A percentile compares a stretch with the other conserved stretches of the same genome.
Conservation (phyloP, 2,113 vertebrate genomes). For the Todiramphus saurophagus region DNA sequence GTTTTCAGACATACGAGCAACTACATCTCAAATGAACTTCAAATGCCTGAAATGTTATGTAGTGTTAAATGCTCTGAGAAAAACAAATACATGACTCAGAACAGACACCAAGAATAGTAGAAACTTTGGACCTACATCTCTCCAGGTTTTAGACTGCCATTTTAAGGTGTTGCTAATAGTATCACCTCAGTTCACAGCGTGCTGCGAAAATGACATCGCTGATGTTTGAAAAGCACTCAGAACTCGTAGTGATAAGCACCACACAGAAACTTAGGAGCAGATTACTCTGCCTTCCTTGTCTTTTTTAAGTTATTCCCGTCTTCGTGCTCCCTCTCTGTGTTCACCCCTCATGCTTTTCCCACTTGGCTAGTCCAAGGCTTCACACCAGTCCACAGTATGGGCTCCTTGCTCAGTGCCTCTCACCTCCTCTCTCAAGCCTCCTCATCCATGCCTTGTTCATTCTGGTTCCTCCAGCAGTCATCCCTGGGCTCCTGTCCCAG, state of each 20-base stretch:
- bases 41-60: neutral
- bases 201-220: neutral
- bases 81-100: neutral
- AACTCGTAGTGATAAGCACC: neutral
- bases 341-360: neutral
- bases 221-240: neutral
- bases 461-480: neutral
- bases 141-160: neutral
- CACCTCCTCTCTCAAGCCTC: neutral
- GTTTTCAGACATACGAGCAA: neutral
- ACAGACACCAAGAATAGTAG: neutral
- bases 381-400: rapidly evolving
- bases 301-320: neutral
- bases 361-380: neutral
- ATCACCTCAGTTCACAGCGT: neutral
- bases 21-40: neutral
- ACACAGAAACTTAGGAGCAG: neutral
- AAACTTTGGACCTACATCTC: neutral
- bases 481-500: neutral
- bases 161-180: neutral
- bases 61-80: neutral
- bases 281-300: neutral
- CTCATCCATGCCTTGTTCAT: neutral
- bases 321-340: neutral
- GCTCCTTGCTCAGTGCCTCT: neutral